These are phyloP conservation scores for Julus scandinavius DNA, from an alignment of 2,888 invertebrate species.

Conservation along the genomic window DNA sequence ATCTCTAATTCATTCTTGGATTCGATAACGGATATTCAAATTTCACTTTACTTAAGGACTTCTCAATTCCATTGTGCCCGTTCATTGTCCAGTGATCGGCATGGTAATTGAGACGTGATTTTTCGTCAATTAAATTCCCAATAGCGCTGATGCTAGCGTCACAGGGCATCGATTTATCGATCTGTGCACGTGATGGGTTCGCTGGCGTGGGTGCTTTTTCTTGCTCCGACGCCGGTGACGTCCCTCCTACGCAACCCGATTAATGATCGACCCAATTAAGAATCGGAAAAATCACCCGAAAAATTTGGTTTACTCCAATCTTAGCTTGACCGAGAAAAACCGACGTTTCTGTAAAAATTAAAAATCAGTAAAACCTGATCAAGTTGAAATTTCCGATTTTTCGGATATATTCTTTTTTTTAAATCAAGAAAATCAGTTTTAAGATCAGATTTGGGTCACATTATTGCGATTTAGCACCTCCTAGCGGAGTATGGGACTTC, in stretches of 20 bases:
- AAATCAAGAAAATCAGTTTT: too few species aligned
- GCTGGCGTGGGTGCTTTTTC: neutral
- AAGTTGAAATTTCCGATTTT: too few species aligned
- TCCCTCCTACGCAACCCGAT: neutral
- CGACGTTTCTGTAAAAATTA: neutral
- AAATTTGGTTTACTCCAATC: neutral
- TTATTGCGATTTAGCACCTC: too few species aligned
- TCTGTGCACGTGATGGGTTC: neutral
- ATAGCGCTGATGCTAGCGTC: neutral
- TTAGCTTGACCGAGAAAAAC: neutral
- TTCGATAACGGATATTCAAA: too few species aligned
- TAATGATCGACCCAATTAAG: neutral
- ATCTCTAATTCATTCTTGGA: neutral
- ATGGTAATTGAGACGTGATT: neutral
- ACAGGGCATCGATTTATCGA: neutral
- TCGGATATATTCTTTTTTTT: too few species aligned
- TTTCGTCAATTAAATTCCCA: neutral
- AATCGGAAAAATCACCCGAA: neutral
- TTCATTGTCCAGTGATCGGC: neutral
- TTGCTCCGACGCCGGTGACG: neutral
- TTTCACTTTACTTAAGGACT: neutral
- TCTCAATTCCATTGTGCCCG: neutral
- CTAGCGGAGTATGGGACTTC: too few species aligned
- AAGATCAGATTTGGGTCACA: too few species aligned
- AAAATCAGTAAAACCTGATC: too few species aligned